A percentile compares a stretch with the other conserved stretches of the same genome.
phyloP scores from a whole-genome alignment of 2,113 vertebrate genomes.

The Chamaetylas fuelleborni region DNA sequence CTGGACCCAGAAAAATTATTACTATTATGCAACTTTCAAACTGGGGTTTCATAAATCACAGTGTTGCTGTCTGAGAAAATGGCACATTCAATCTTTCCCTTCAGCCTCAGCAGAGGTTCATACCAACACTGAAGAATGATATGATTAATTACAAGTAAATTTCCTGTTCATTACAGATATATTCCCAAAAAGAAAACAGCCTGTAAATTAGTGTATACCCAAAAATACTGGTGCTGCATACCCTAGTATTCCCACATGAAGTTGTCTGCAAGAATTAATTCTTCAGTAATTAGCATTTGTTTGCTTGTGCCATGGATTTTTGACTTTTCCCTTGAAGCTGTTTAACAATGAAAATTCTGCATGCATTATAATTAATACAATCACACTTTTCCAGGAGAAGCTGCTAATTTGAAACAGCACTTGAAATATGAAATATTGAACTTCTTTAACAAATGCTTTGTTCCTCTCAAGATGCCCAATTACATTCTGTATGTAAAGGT shows the following conservation, averaged over 20 bases:
- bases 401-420: background rate
- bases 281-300: conserved; percentile 1
- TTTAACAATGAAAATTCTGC: conserved; percentile 13
- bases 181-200: background rate
- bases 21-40: background rate
- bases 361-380: background rate
- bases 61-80: background rate
- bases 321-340: background rate
- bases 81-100: background rate
- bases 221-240: background rate
- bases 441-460: background rate
- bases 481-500: background rate
- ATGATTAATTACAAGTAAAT: background rate
- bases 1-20: background rate
- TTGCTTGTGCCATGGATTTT: background rate
- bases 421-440: background rate
- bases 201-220: background rate
- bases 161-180: background rate
- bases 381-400: background rate
- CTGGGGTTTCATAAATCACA: background rate
- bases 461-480: background rate
- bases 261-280: background rate
- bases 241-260: background rate
- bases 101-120: background rate
- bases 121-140: background rate